A percentile compares a stretch with the other conserved stretches of the same genome.
Evolutionary conservation across 2,797 vertebrate genomes (phyloP).

Genomic region (Paratrypauchen microcephalus): DNA sequence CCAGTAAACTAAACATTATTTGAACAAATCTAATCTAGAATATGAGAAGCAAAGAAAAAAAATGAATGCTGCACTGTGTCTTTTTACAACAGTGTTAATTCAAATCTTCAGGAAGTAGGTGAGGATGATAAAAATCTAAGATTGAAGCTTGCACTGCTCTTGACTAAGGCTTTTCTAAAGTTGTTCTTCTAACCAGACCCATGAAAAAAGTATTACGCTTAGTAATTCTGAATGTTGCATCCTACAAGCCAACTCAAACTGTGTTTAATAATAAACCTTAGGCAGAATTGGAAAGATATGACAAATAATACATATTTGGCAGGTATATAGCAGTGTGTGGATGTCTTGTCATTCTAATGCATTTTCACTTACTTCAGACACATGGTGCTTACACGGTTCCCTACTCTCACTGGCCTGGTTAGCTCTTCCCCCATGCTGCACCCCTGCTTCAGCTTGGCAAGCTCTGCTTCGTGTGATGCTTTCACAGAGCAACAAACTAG

Average conservation of each 20-base stretch:
- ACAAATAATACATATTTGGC: not conserved
- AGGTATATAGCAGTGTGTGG: conserved; percentile 33
- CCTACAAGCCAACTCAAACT: conserved; percentile 20
- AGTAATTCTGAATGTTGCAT: conserved; percentile 30
- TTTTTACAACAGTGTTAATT: conserved; percentile 62
- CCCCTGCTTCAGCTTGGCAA: conserved; percentile 80
- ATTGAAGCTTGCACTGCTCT: conserved; percentile 41
- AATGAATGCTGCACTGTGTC: conserved; percentile 70
- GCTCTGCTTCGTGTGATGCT: conserved; percentile 80
- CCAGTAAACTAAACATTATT: not conserved
- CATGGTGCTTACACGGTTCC: conserved; percentile 84
- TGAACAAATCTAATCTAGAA: not conserved
- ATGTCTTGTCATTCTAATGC: conserved; percentile 43
- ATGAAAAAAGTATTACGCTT: conserved; percentile 3
- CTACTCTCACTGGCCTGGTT: conserved; percentile 81
- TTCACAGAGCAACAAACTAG: conserved; percentile 85
- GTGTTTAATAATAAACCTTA: conserved; percentile 8
- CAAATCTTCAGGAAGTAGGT: conserved; percentile 72
- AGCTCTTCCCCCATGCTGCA: conserved; percentile 77
- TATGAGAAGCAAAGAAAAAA: not conserved
- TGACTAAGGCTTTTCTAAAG: conserved; percentile 46
- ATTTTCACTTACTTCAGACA: conserved; percentile 76
- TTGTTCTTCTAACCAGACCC: conserved; percentile 57
- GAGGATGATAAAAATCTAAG: conserved; percentile 49
- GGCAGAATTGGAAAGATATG: not conserved